Base-by-base conservation (phyloP, 2,888 invertebrate genomes). In the Cerastis rubricosa region DNA sequence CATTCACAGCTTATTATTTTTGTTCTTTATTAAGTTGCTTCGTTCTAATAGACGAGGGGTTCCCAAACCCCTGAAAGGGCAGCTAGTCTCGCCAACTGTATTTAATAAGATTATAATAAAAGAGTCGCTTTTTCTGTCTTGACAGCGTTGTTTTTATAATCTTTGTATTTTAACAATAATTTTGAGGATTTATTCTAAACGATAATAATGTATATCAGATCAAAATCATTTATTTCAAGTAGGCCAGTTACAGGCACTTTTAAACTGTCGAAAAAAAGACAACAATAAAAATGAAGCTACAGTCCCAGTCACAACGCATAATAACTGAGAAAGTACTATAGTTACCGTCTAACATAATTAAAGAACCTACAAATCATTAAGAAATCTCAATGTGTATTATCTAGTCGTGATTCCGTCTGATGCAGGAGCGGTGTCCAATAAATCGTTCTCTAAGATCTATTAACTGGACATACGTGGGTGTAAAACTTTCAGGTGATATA, bases 401-500 rank as follows among this genome's bases (percentile, higher is more conserved):
- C 59, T 19, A n/a, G n/a, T 14, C 17, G 17, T n/a, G 4, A 43
- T 40, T 9, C 4, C n/a, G 1, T 17, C 14, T 6, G 9, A 43
- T 8, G 17, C n/a, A 43, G 14, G 4, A 0, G 29, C 17, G 25
- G 14, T 1, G 17, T 17, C 2, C 4, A 43, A 64, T 64, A n/a
- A 64, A 43, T 14, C 0, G 2, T 80, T 80, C 43, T 61, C 25
- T 51, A 47, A 22, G 1, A 29, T 8, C 7, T 43, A 25, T 19
- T 11, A 61, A 43, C 25, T 45, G 51, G n/a, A 65, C 25, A 67
- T 4, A 54, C 54, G 61, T 63, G n/a, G 12, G n/a, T 35, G 25
- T 57, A 17, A 49, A 72, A 47, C 19, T 64, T 64, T 79, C 25
- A 72, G 9, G 17, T 43, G 29, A 25, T 2, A 47, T 17, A 54